phyloP scores from a whole-genome alignment of 1,140 invertebrate species.

The Solenopsis fugax region DNA sequence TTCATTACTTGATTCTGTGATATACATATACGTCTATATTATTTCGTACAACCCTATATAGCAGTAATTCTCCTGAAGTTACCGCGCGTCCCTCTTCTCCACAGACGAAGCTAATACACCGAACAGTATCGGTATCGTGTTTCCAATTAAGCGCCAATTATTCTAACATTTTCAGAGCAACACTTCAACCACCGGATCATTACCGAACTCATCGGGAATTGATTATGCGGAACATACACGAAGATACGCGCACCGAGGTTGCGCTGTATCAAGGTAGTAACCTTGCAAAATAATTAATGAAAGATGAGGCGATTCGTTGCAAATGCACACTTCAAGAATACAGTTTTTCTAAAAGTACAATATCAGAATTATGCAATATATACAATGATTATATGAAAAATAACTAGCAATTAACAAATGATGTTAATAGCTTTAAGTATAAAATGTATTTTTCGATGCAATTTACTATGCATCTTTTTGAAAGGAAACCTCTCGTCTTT shows the following conservation, averaged over 20 bases:
- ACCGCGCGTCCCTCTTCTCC: slow-evolving; percentile 3
- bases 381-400: no score
- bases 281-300: neutral
- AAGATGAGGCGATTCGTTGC: neutral
- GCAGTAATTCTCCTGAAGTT: slow-evolving; percentile 29
- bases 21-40: neutral
- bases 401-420: neutral
- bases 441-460: neutral
- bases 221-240: slow-evolving; percentile 52
- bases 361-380: neutral
- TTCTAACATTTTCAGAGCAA: slow-evolving; percentile 63
- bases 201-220: slow-evolving; percentile 61
- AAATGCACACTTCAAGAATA: neutral
- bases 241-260: neutral
- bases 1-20: no score
- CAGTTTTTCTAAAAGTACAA: neutral
- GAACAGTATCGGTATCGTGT: slow-evolving; percentile 60
- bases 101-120: slow-evolving; percentile 61
- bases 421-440: neutral
- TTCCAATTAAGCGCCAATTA: slow-evolving; percentile 72
- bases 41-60: slow-evolving; percentile 10
- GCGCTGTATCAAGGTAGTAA: slow-evolving; percentile 13
- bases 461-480: neutral
- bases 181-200: slow-evolving; percentile 57
- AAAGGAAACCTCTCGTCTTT: neutral